phyloP scores from a whole-genome alignment of 2,113 vertebrate species.

The Platysternon megacephalum region DNA sequence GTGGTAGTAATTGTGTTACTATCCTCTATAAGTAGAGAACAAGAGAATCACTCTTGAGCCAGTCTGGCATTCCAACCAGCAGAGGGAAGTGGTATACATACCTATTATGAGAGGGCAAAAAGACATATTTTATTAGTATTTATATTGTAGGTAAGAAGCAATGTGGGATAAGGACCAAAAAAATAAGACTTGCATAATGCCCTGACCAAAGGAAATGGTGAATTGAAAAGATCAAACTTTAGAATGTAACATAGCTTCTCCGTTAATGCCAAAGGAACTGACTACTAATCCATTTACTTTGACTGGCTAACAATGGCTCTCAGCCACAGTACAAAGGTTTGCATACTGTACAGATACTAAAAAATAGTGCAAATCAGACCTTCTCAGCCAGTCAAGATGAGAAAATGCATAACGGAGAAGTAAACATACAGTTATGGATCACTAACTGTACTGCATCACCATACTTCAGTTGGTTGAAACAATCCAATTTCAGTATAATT shows the following conservation, averaged over 20 bases:
- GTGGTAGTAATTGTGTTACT: background rate
- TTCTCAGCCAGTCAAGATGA: background rate
- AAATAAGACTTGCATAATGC: background rate
- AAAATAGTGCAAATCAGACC: background rate
- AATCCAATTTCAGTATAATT: background rate
- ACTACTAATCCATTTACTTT: background rate
- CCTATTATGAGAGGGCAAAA: background rate
- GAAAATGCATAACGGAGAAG: background rate
- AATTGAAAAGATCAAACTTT: conserved; percentile 14
- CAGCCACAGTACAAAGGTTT: background rate
- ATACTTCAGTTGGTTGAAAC: background rate
- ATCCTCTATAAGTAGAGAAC: background rate
- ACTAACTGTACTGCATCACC: background rate
- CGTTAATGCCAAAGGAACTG: background rate
- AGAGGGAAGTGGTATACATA: background rate
- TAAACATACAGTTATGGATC: background rate
- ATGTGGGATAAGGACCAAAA: conserved; percentile 6
- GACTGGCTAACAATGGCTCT: background rate
- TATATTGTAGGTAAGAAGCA: conserved; percentile 1
- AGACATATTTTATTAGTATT: background rate
- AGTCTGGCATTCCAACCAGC: background rate
- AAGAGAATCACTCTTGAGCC: background rate
- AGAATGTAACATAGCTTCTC: background rate
- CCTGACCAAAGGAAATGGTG: background rate
- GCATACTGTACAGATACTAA: background rate